phyloP scores from a whole-genome alignment of 2,797 vertebrate species.

The Choloepus didactylus region DNA sequence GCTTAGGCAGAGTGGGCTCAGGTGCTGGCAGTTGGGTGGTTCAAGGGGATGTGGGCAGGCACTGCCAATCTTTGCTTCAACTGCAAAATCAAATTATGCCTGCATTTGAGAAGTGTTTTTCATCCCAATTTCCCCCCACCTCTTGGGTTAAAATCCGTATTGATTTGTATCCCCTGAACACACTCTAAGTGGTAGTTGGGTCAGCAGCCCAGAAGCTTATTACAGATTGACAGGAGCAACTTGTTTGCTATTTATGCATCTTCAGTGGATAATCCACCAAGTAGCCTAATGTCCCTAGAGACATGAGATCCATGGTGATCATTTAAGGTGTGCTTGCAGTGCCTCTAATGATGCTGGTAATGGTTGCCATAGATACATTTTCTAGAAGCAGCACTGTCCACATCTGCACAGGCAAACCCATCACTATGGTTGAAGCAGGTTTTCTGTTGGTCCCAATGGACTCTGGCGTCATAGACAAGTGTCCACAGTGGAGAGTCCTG shows the following conservation, averaged over 20 bases:
- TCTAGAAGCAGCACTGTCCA: not conserved
- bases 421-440: not conserved
- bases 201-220: not conserved
- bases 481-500: not conserved
- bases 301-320: not conserved
- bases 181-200: not conserved
- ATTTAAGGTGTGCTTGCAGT: not conserved
- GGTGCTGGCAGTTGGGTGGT: no score
- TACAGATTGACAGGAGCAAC: not conserved
- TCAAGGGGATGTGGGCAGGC: not conserved
- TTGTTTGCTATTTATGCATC: not conserved
- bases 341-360: not conserved
- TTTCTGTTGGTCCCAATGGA: not conserved
- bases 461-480: not conserved
- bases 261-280: not conserved
- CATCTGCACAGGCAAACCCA: not conserved
- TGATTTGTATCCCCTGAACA: not conserved
- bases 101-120: not conserved
- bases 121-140: not conserved
- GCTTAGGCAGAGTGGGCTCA: fast-evolving
- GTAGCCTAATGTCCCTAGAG: not conserved
- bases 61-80: not conserved
- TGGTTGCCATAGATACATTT: not conserved
- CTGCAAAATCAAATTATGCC: not conserved
- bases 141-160: not conserved